Percentiles rank a stretch among this genome's conserved stretches.
phyloP scores from a whole-genome alignment of 2,113 vertebrate genomes.

The Phodopus roborovskii region DNA sequence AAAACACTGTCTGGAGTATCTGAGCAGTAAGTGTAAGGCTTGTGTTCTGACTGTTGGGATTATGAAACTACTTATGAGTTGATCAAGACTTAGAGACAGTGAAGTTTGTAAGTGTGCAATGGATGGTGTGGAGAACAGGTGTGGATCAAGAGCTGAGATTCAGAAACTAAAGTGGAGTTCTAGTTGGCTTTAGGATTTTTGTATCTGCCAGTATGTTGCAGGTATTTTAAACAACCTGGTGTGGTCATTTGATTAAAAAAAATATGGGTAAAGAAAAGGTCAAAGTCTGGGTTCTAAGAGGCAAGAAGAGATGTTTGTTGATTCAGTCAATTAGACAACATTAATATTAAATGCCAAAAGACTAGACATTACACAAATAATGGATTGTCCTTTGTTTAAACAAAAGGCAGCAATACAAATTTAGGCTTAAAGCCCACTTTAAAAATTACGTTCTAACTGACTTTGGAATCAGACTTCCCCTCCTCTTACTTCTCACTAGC shows the following conservation, averaged over 20 bases:
- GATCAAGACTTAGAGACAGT: not conserved
- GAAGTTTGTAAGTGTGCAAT: not conserved
- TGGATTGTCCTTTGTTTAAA: not conserved
- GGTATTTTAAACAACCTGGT: not conserved
- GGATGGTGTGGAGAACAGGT: not conserved
- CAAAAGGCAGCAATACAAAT: not conserved
- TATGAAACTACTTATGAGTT: not conserved
- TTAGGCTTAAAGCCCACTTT: not conserved
- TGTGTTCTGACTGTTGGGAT: not conserved
- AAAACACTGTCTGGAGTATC: not conserved
- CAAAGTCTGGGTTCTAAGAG: not conserved
- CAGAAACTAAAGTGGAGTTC: not conserved
- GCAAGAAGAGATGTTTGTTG: not conserved
- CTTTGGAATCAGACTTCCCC: not conserved
- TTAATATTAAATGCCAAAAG: constrained; percentile 18
- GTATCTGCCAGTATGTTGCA: not conserved
- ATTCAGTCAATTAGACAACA: not conserved
- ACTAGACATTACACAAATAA: not conserved
- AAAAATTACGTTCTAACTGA: not conserved
- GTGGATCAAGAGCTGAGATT: not conserved
- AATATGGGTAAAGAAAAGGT: not conserved
- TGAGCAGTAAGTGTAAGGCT: not conserved
- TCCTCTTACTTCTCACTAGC: not conserved
- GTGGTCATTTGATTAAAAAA: not conserved
- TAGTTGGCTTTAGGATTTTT: not conserved